Evolutionary conservation across 2,113 vertebrate species (phyloP).

Genomic region (Eulacestoma nigropectus): DNA sequence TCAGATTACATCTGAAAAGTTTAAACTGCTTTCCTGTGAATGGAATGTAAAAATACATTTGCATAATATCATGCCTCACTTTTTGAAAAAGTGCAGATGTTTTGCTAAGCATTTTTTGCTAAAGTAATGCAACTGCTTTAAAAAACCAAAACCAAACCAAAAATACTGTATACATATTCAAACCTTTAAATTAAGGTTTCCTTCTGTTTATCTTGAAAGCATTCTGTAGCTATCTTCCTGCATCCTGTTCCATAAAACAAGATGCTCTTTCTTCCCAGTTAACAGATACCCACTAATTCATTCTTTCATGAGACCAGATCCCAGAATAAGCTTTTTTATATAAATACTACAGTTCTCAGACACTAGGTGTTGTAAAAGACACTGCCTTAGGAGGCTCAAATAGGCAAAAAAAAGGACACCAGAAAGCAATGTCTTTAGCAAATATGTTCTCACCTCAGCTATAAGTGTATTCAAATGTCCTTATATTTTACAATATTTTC

Average conservation of each 20-base stretch:
- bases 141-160: not conserved
- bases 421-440: not conserved
- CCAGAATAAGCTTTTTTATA: not conserved
- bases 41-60: not conserved
- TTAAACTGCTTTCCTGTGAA: not conserved
- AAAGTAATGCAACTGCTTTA: not conserved
- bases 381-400: not conserved
- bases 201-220: not conserved
- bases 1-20: not conserved
- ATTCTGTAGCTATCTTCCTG: not conserved
- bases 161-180: not conserved
- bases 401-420: not conserved
- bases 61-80: not conserved
- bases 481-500: not conserved
- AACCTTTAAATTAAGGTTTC: not conserved
- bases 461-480: not conserved
- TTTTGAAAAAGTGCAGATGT: not conserved
- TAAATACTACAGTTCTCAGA: not conserved
- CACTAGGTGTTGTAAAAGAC: not conserved
- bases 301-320: not conserved
- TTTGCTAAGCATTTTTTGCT: not conserved
- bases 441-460: not conserved
- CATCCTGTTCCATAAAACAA: not conserved
- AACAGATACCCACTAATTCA: not conserved
- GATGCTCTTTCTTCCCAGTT: not conserved